A percentile compares a stretch with the other conserved stretches of the same genome.
Evolutionary conservation across 2,797 vertebrate genomes (phyloP).

Genomic region (Bothrops alternatus): DNA sequence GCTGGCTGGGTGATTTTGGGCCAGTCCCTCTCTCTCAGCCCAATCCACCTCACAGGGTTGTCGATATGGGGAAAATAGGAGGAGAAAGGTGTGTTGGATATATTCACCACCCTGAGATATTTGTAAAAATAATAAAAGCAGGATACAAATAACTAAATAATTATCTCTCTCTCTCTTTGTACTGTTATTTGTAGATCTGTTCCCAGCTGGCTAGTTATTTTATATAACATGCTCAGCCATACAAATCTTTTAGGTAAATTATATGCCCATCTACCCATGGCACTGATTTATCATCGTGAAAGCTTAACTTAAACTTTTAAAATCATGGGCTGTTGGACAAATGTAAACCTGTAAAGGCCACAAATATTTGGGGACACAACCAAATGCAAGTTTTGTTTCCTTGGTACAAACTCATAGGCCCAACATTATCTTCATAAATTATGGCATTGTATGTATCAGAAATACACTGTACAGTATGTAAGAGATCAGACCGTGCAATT

Average conservation of each 20-base stretch:
- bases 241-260: not conserved
- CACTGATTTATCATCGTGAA: constrained; percentile 51
- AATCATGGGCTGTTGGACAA: constrained; percentile 31
- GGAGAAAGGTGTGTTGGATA: not conserved
- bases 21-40: not conserved
- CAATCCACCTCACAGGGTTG: not conserved
- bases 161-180: not conserved
- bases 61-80: not conserved
- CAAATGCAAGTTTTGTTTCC: not conserved
- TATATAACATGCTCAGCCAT: not conserved
- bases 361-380: constrained; percentile 44
- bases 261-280: not conserved
- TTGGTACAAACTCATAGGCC: constrained; percentile 38
- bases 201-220: too few species aligned
- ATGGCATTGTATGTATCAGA: constrained; percentile 35
- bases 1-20: too few species aligned
- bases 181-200: too few species aligned
- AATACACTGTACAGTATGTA: constrained; percentile 57
- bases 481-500: constrained; percentile 52
- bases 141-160: not conserved
- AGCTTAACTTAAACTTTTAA: constrained; percentile 38
- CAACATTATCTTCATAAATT: constrained; percentile 41
- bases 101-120: not conserved
- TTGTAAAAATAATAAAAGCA: not conserved
- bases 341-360: constrained; percentile 54